Conservation (phyloP, 2,113 vertebrate genomes). For the Mus pahari region DNA sequence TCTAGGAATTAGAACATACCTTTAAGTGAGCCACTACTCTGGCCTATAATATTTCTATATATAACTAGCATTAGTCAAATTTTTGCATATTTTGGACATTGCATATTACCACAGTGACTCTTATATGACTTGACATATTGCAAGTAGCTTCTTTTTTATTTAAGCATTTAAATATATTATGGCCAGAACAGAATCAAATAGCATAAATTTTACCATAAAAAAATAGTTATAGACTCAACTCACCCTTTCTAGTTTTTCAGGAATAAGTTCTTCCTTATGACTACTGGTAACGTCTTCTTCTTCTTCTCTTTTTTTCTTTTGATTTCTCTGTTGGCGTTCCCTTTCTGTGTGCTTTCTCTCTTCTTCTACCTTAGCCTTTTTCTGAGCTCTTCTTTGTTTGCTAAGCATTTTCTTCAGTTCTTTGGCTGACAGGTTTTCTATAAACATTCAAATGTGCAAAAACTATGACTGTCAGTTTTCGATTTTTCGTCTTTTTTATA, state of each 20-base stretch:
- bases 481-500: conserved; percentile 16
- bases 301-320: conserved; percentile 89
- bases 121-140: not conserved
- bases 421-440: conserved; percentile 90
- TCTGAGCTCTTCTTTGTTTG: conserved; percentile 90
- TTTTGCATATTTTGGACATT: not conserved
- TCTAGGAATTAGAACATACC: not conserved
- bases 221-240: conserved; percentile 29
- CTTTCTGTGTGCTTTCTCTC: conserved; percentile 88
- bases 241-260: conserved; percentile 91
- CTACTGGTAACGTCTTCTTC: conserved; percentile 88
- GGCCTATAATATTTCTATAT: not conserved
- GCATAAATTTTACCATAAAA: conserved; percentile 32
- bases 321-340: conserved; percentile 88
- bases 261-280: conserved; percentile 88
- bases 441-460: conserved; percentile 62
- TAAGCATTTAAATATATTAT: conserved; percentile 35
- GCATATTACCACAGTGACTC: not conserved
- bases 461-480: not conserved
- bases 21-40: not conserved
- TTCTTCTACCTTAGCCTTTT: conserved; percentile 90
- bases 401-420: conserved; percentile 91
- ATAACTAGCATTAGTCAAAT: not conserved
- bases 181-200: not conserved
- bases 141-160: conserved; percentile 52